Evolutionary conservation across 2,888 invertebrate genomes (phyloP).

Genomic region (Stenichneumon culpator): DNA sequence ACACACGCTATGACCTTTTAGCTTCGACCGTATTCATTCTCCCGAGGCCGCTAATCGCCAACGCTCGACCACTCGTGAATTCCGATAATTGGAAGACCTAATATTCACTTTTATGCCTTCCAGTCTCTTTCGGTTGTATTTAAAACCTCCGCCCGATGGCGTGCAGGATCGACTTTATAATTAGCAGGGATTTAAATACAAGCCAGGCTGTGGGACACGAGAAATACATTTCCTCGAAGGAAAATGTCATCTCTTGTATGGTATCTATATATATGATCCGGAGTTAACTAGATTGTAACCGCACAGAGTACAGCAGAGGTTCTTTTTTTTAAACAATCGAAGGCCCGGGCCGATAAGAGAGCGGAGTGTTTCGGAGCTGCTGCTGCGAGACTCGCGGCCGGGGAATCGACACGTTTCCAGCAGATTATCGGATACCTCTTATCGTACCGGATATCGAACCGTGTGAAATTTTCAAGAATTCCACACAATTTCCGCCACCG

Average conservation of each 20-base stretch:
- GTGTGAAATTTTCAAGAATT: slow-evolving; percentile 25
- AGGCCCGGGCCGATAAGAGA: slow-evolving; percentile 8
- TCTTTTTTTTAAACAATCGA: slow-evolving; percentile 1
- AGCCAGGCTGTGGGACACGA: neutral
- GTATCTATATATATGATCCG: neutral
- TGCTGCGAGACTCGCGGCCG: neutral
- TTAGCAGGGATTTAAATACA: slow-evolving; percentile 50
- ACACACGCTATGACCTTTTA: slow-evolving; percentile 3
- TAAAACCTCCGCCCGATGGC: neutral
- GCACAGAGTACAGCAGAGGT: neutral
- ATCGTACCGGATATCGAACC: slow-evolving; percentile 33
- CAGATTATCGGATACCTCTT: slow-evolving; percentile 46
- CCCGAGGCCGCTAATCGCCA: slow-evolving; percentile 39
- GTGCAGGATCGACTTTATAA: slow-evolving; percentile 34
- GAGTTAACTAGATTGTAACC: neutral
- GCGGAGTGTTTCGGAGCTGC: neutral
- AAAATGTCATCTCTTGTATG: neutral
- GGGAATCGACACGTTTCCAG: slow-evolving; percentile 39
- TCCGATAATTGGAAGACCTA: slow-evolving; percentile 58
- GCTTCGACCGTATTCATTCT: slow-evolving; percentile 30
- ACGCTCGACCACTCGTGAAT: slow-evolving; percentile 42
- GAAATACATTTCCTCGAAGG: neutral
- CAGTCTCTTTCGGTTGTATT: slow-evolving; percentile 18
- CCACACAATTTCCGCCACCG: neutral
- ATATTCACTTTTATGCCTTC: slow-evolving; percentile 31